Percentiles rank a stretch among this genome's conserved stretches.
These are phyloP conservation scores for Malthinus flaveolus DNA, from an alignment of 2,888 invertebrate species.

Conservation along the genomic window DNA sequence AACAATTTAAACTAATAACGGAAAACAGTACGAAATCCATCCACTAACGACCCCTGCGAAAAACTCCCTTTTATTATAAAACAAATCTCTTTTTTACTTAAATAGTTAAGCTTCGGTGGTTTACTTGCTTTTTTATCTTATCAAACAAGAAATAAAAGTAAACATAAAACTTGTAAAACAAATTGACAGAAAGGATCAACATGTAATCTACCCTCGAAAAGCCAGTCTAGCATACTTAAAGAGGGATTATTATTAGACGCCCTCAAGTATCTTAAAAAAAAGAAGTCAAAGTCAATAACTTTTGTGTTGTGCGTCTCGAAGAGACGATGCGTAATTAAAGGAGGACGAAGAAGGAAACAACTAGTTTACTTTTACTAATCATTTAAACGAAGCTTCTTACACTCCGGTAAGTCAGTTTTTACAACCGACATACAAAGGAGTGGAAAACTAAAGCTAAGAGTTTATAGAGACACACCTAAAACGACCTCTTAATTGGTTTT, in stretches of 20 bases:
- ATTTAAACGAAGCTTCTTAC: constrained; percentile 17
- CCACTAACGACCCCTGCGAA: no score
- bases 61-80: no score
- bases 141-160: no score
- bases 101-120: no score
- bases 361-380: constrained; percentile 11
- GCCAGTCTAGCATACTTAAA: not conserved
- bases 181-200: constrained; percentile 3
- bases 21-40: no score
- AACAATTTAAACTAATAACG: no score
- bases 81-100: no score
- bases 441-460: not conserved
- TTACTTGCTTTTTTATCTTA: no score
- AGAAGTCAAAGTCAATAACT: constrained; percentile 3
- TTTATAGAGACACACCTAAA: constrained; percentile 8
- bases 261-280: constrained; percentile 10
- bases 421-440: constrained; percentile 2
- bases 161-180: not conserved
- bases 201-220: not conserved
- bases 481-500: not conserved
- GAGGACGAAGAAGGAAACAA: constrained; percentile 10
- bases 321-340: constrained; percentile 18
- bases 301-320: constrained; percentile 11
- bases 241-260: constrained; percentile 8
- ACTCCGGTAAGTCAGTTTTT: constrained; percentile 12